These are phyloP conservation scores for Catostomus latipinnis DNA, from an alignment of 2,797 vertebrate genomes.

Conservation along the genomic window DNA sequence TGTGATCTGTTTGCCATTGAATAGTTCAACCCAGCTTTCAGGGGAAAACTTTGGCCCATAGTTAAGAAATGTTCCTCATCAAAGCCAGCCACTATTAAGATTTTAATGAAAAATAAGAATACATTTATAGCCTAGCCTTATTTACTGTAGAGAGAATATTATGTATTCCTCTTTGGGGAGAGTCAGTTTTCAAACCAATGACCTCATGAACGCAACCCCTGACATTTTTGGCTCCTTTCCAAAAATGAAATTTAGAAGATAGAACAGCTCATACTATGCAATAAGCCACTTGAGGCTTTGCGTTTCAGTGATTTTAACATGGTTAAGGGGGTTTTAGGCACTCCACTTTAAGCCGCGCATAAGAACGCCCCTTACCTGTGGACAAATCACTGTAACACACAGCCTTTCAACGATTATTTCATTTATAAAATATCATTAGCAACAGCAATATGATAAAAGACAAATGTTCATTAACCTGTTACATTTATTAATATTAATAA, in stretches of 20 bases:
- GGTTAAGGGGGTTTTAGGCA: too few species aligned
- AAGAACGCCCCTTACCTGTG: too few species aligned
- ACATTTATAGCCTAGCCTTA: slow-evolving; percentile 25
- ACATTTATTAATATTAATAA: too few species aligned
- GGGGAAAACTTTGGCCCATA: slow-evolving; percentile 38
- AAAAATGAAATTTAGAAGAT: slow-evolving; percentile 17
- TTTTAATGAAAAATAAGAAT: slow-evolving; percentile 16
- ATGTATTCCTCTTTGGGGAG: slow-evolving; percentile 35
- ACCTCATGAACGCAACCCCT: slow-evolving; percentile 6
- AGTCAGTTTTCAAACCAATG: slow-evolving; percentile 27
- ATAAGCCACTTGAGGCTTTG: too few species aligned
- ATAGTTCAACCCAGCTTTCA: slow-evolving; percentile 55
- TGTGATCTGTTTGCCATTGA: neutral
- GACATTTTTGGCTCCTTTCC: slow-evolving; percentile 42
- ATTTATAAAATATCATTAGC: too few species aligned
- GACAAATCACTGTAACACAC: too few species aligned
- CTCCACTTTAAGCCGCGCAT: too few species aligned
- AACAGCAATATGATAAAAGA: too few species aligned
- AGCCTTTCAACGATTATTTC: too few species aligned
- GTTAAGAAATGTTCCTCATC: slow-evolving; percentile 25
- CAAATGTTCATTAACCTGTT: too few species aligned
- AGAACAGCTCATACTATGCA: too few species aligned
- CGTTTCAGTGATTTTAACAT: too few species aligned
- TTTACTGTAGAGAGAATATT: slow-evolving; percentile 39
- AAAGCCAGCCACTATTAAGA: slow-evolving; percentile 30